These are phyloP conservation scores for Pongo pygmaeus DNA, from an alignment of 2,113 vertebrate genomes.

Conservation along the genomic window DNA sequence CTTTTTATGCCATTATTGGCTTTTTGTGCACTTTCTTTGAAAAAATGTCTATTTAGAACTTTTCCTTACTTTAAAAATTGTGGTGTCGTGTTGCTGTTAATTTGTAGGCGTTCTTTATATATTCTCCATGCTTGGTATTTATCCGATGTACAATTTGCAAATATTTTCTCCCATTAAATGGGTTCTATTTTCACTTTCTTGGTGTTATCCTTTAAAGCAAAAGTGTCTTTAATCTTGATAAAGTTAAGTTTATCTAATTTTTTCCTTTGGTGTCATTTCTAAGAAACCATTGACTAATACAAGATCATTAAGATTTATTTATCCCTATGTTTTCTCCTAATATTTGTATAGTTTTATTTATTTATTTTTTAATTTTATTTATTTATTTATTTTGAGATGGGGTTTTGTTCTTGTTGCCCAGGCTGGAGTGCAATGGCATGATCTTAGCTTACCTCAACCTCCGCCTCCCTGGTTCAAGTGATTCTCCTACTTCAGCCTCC, in stretches of 20 bases:
- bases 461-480: no score
- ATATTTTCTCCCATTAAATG: neutral
- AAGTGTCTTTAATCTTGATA: neutral
- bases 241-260: neutral
- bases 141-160: neutral
- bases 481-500: no score
- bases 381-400: no score
- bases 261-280: neutral
- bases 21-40: neutral
- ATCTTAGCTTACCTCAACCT: no score
- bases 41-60: neutral
- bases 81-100: neutral
- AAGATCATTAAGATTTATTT: neutral
- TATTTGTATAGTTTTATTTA: neutral
- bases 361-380: no score
- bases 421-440: no score
- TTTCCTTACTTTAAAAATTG: neutral
- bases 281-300: neutral
- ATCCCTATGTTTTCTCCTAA: neutral
- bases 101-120: neutral
- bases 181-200: neutral
- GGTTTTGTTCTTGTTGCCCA: no score
- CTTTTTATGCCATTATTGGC: neutral
- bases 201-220: neutral
- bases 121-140: neutral